These are phyloP conservation scores for Streblospio benedicti DNA, from an alignment of 1,140 invertebrate genomes.

Conservation along the genomic window DNA sequence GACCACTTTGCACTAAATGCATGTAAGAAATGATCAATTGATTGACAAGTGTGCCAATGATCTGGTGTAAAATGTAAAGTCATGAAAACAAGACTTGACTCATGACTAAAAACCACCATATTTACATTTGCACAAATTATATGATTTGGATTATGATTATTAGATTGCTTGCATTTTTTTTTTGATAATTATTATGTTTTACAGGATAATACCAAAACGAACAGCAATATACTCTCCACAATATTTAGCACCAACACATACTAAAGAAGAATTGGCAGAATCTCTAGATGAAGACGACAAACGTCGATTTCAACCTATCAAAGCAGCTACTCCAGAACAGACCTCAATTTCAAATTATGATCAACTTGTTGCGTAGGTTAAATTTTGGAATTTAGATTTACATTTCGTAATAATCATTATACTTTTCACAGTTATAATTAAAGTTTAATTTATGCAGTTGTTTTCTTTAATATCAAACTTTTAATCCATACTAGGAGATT, in stretches of 20 bases:
- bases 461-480: not conserved
- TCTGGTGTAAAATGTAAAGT: too few species aligned
- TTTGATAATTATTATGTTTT: conserved; percentile 12
- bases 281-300: conserved; percentile 22
- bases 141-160: too few species aligned
- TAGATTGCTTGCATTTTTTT: conserved; percentile 15
- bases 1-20: too few species aligned
- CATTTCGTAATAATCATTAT: not conserved
- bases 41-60: too few species aligned
- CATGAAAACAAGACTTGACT: too few species aligned
- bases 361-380: conserved; percentile 25
- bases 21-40: too few species aligned
- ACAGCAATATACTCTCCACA: conserved; percentile 19
- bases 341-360: conserved; percentile 27
- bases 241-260: conserved; percentile 24
- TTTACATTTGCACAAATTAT: too few species aligned
- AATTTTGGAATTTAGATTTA: not conserved
- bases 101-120: too few species aligned
- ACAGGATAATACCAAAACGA: conserved; percentile 21
- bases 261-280: conserved; percentile 23
- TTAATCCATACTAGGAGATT: conserved; percentile 28
- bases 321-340: conserved; percentile 30
- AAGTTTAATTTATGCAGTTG: not conserved
- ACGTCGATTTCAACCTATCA: conserved; percentile 28
- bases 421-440: not conserved